phyloP scores from a whole-genome alignment of 2,113 vertebrate species.

The Excalfactoria chinensis region DNA sequence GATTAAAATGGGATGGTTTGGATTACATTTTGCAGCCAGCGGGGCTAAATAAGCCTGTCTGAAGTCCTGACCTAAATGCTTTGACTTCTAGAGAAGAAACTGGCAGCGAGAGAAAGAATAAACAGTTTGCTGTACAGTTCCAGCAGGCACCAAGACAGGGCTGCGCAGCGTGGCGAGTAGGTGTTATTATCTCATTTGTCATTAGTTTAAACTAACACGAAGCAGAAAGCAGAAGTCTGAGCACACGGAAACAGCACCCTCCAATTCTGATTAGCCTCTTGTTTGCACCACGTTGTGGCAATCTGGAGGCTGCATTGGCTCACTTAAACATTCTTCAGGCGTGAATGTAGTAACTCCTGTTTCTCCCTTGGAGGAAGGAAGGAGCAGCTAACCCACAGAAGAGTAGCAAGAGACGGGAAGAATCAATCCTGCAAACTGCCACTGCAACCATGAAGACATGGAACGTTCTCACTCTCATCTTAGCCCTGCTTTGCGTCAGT shows the following conservation, averaged over 20 bases:
- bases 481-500: constrained; percentile 47
- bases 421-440: not conserved
- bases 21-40: not conserved
- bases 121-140: not conserved
- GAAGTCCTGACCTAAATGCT: not conserved
- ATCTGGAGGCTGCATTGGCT: not conserved
- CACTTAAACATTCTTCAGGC: constrained; percentile 19
- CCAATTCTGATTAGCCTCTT: not conserved
- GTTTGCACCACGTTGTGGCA: not conserved
- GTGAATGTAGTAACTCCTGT: not conserved
- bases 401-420: not conserved
- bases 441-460: constrained; percentile 62
- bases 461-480: not conserved
- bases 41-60: not conserved
- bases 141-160: not conserved
- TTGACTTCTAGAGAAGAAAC: constrained; percentile 13
- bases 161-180: not conserved
- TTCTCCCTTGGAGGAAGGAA: constrained; percentile 38
- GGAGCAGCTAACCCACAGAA: constrained; percentile 8
- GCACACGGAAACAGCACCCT: constrained; percentile 5
- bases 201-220: not conserved
- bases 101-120: not conserved
- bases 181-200: constrained; percentile 1
- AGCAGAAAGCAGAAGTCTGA: constrained; percentile 39
- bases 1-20: not conserved